Base-by-base conservation (phyloP, 2,113 vertebrate genomes). In the Rhea americana region DNA sequence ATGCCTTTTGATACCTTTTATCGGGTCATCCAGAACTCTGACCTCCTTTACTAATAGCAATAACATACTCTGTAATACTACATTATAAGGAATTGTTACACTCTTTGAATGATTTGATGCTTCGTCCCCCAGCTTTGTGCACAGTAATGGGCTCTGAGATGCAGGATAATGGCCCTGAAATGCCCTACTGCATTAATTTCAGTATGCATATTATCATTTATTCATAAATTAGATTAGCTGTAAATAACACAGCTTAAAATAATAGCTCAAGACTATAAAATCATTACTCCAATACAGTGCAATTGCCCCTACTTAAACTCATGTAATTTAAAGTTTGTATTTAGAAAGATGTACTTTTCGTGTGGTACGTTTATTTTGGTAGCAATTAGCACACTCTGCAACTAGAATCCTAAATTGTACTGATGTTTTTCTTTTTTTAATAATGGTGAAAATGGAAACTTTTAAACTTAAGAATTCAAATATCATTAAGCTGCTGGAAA, bases 401-500 rank as follows among this genome's bases (percentile, higher is more conserved):
- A 59, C n/a, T 62, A 30, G n/a, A 87, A 70, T 72, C 65, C 53
- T 88, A 78, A 88, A 65, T 39, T 94, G 15, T 88, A 62, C 39
- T 67, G 21, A 45, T 65, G 21, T 87, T 85, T 91, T 88, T 76
- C 18, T 37, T 71, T 19, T 91, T 93, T 94, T 87, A 89, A 90
- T 75, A 63, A 79, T 70, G 88, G 7, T 90, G 67, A 81, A 93
- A 91, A 93, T 73, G 89, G 53, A 65, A 96, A 94, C 83, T 75
- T 43, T 48, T 66, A 51, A 81, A 66, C 78, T 81, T 66, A 96
- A 99, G 99, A 99, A 99, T 95, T 98, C 98, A 19, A 98, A 98
- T 94, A 98, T 99, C 95, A 96, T 98, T 87, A 98, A 98, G 94
- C 96, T 98, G 79, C 97, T 99, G 79, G 98, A 99, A 96, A 98